Evolutionary conservation across 2,113 vertebrate genomes (phyloP).

Genomic region (Pseudolaguvia tuberculata): DNA sequence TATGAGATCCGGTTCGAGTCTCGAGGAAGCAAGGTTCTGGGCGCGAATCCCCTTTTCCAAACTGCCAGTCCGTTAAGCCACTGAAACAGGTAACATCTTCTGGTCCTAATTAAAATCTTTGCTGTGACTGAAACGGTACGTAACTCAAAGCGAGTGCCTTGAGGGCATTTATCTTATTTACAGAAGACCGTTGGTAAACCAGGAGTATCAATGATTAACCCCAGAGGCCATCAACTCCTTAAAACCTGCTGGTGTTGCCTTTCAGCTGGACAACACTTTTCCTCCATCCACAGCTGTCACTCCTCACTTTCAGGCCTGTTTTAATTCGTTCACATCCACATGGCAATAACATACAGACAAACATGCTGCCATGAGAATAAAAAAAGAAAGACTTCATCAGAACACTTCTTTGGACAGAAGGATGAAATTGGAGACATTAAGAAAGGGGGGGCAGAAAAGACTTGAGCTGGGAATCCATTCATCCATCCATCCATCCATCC

Average conservation of each 20-base stretch:
- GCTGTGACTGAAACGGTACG: slow-evolving; percentile 50
- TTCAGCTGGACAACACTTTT: slow-evolving; percentile 23
- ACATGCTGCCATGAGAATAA: not conserved
- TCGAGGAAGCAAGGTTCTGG: not conserved
- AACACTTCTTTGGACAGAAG: no score
- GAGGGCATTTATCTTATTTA: slow-evolving; percentile 74
- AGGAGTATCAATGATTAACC: slow-evolving; percentile 81
- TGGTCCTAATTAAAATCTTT: slow-evolving; percentile 55
- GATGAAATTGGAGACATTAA: no score
- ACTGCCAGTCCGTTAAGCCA: slow-evolving; percentile 14
- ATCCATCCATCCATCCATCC: no score
- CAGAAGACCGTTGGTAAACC: slow-evolving; percentile 70
- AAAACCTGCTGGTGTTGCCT: slow-evolving; percentile 32
- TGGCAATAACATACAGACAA: not conserved
- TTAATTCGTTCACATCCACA: not conserved
- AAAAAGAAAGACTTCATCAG: no score
- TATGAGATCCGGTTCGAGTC: slow-evolving; percentile 5
- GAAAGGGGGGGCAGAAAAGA: no score
- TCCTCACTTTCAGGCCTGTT: slow-evolving; percentile 2
- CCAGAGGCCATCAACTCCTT: slow-evolving; percentile 57
- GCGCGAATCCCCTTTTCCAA: not conserved
- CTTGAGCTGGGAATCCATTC: no score
- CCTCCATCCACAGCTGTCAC: slow-evolving; percentile 20
- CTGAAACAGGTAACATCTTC: slow-evolving; percentile 31
- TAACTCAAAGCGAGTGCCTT: slow-evolving; percentile 55